Evolutionary conservation across 1,140 invertebrate species (phyloP), one percentile per base, ranked within the genome.

Genomic region (Phymastichus coffea): DNA sequence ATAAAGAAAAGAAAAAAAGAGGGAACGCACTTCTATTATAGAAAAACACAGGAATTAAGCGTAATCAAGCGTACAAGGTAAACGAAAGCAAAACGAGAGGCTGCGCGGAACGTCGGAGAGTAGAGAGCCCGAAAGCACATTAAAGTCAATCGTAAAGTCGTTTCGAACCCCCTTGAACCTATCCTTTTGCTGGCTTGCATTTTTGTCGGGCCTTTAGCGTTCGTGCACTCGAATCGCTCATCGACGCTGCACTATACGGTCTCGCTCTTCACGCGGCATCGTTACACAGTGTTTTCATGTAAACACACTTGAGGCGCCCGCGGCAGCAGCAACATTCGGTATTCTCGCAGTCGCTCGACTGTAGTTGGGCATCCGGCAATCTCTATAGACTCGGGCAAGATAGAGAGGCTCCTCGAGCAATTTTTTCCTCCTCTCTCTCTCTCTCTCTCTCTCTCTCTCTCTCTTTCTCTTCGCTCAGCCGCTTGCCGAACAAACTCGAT

Each of bases 311-410:
- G n/a, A 26, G 66, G 64, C 57, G 60, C 59, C 35, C 55, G 60
- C n/a, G n/a, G n/a, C n/a, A n/a, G n/a, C n/a, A n/a, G n/a, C n/a
- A 64, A 56, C 68, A 67, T 73, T 75, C 75, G 73, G 70, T 76
- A 76, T 76, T 74, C 74, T 67, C 61, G n/a, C 57, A 62, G 69
- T 67, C 72, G 72, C n/a, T n/a, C n/a, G n/a, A n/a, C 69, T 69
- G 66, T 70, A 68, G 54, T 33, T 38, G 43, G 66, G 69, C 71
- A 75, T 76, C 73, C 73, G 74, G 74, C 72, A 71, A 69, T 69
- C 63, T 60, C 67, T 65, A 69, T 62, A 55, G 63, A 20, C n/a
- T 58, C 65, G 48, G 23, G 48, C 20, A 22, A 22, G 14, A 26
- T 17, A 30, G 6, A 30, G 6, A 37, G 37, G 28, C 51, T 41